Conservation (phyloP, 2,113 vertebrate genomes). For the Pao palembangensis region DNA sequence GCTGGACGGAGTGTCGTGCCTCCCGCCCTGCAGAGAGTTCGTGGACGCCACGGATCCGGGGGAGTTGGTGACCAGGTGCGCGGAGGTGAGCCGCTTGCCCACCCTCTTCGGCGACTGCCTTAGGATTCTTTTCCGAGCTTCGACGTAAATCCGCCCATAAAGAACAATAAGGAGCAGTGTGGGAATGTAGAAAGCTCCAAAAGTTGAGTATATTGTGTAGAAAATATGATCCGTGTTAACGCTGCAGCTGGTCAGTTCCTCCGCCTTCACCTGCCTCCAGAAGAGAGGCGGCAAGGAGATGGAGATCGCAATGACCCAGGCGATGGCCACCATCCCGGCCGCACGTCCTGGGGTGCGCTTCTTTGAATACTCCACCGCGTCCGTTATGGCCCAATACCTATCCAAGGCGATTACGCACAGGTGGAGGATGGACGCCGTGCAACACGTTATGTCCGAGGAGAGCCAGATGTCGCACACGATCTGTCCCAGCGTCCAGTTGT, state of each 20-base stretch:
- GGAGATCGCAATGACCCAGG: conserved; percentile 95
- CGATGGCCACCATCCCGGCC: conserved; percentile 87
- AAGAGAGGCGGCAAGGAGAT: conserved; percentile 96
- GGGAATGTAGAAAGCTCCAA: conserved; percentile 96
- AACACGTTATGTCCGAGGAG: conserved; percentile 97
- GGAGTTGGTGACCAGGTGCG: conserved; percentile 87
- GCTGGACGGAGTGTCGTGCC: conserved; percentile 77
- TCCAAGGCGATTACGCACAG: conserved; percentile 96
- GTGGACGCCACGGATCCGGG: conserved; percentile 86
- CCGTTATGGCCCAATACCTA: conserved; percentile 97
- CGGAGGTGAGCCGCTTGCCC: conserved; percentile 90
- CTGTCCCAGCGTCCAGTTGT: conserved; percentile 93
- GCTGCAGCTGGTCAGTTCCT: conserved; percentile 81
- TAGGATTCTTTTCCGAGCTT: conserved; percentile 91
- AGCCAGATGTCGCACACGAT: conserved; percentile 94
- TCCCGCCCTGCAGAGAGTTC: conserved; percentile 81
- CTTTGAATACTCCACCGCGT: conserved; percentile 93
- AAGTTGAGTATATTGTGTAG: conserved; percentile 97
- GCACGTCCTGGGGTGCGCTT: conserved; percentile 90
- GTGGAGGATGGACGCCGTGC: conserved; percentile 97
- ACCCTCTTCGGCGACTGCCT: conserved; percentile 88
- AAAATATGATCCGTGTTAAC: conserved; percentile 96
- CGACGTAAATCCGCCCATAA: conserved; percentile 94
- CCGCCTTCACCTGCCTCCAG: conserved; percentile 92
- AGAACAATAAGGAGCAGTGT: conserved; percentile 92